These are phyloP conservation scores for Catajapyx aquilonaris DNA, from an alignment of 1,140 invertebrate genomes.

Conservation along the genomic window DNA sequence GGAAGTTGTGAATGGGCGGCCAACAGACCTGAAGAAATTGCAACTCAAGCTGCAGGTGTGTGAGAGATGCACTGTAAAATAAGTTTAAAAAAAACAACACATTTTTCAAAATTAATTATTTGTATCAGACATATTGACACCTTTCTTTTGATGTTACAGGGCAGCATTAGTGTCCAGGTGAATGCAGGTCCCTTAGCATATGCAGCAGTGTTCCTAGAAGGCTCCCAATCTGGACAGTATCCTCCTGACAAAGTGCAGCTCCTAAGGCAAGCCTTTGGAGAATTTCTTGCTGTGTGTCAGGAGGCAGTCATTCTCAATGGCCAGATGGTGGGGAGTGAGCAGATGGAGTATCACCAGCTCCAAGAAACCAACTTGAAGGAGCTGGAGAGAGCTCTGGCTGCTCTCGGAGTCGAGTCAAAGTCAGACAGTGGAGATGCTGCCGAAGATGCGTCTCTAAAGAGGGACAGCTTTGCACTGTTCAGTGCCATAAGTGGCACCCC, in stretches of 20 bases:
- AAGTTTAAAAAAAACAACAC: not conserved
- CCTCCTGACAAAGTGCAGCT: slow-evolving; percentile 61
- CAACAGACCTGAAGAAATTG: slow-evolving; percentile 68
- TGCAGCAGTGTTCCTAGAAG: slow-evolving; percentile 69
- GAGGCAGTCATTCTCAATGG: not conserved
- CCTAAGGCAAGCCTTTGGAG: slow-evolving; percentile 70
- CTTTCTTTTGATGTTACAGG: slow-evolving; percentile 18
- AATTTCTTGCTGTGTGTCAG: slow-evolving; percentile 13
- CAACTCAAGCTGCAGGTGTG: slow-evolving; percentile 74
- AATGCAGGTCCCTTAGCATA: slow-evolving; percentile 89
- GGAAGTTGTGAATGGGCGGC: slow-evolving; percentile 56
- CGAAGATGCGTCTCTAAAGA: slow-evolving; percentile 32
- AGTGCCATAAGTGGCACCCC: slow-evolving; percentile 42
- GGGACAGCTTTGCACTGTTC: slow-evolving; percentile 42
- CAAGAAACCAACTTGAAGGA: slow-evolving; percentile 68
- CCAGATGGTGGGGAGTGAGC: slow-evolving; percentile 28
- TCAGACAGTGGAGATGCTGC: slow-evolving; percentile 34
- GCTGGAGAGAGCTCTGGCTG: slow-evolving; percentile 50
- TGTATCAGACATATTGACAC: slow-evolving; percentile 16
- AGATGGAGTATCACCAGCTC: slow-evolving; percentile 72
- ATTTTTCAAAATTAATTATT: not conserved
- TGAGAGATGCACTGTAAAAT: slow-evolving; percentile 10
- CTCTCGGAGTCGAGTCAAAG: slow-evolving; percentile 41
- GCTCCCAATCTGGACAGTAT: slow-evolving; percentile 34
- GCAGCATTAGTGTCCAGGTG: slow-evolving; percentile 68